phyloP scores from a whole-genome alignment of 2,113 vertebrate genomes.

The Chlorodrepanis virens region DNA sequence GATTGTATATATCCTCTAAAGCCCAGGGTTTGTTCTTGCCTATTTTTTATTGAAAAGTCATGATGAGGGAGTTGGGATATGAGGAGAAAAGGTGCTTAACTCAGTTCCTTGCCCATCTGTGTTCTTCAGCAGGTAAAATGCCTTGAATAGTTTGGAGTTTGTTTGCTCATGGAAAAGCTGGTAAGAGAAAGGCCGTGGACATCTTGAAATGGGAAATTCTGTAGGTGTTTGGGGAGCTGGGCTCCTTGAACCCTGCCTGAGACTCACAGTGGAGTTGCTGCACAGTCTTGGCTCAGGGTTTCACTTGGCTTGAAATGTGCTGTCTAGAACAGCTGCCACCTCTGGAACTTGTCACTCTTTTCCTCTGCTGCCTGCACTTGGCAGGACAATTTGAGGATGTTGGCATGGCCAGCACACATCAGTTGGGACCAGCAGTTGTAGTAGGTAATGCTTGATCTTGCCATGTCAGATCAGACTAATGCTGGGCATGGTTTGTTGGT shows the following conservation, averaged over 20 bases:
- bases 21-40: neutral
- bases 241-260: neutral
- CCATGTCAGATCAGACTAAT: neutral
- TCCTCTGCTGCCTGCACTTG: neutral
- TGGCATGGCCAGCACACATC: neutral
- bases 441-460: neutral
- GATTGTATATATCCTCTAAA: neutral
- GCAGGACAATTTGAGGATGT: neutral
- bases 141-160: neutral
- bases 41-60: neutral
- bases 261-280: rapidly evolving
- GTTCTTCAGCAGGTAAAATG: neutral
- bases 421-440: neutral
- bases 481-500: neutral
- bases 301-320: neutral
- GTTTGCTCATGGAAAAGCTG: neutral
- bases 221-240: neutral
- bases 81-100: neutral
- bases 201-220: neutral
- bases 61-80: neutral
- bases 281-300: neutral
- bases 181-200: neutral
- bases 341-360: neutral
- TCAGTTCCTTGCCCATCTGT: neutral
- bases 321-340: neutral